phyloP scores from a whole-genome alignment of 2,113 vertebrate species.

The Penelope pileata region DNA sequence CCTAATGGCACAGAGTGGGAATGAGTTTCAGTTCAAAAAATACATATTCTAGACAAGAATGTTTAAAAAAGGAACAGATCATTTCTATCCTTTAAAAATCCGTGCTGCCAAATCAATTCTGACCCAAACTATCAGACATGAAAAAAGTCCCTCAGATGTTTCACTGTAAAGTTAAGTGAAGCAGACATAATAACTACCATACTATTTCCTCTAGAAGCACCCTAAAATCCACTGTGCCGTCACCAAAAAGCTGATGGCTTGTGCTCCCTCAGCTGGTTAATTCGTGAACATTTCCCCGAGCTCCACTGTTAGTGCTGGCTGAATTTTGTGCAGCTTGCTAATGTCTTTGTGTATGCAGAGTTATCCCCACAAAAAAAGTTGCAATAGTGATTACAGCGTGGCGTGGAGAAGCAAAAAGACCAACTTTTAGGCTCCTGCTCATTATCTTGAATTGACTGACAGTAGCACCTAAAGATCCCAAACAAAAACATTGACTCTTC shows the following conservation, averaged over 20 bases:
- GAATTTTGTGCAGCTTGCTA: neutral
- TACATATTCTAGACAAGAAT: neutral
- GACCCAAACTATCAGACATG: neutral
- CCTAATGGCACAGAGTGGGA: neutral
- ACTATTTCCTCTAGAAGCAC: neutral
- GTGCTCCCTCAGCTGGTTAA: slow-evolving; percentile 59
- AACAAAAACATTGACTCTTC: neutral
- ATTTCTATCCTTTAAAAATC: neutral
- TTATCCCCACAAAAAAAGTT: neutral
- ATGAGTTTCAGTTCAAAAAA: neutral
- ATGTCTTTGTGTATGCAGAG: neutral
- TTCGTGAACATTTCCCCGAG: neutral
- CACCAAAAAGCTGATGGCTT: neutral
- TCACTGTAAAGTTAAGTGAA: neutral
- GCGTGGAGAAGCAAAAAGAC: neutral
- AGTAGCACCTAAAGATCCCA: neutral
- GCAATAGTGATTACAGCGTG: fast-evolving
- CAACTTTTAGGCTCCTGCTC: neutral
- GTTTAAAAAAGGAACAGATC: neutral
- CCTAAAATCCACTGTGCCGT: neutral
- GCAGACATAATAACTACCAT: neutral
- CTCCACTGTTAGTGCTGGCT: fast-evolving
- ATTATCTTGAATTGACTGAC: neutral
- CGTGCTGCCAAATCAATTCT: neutral
- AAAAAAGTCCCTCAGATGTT: neutral